Base-by-base conservation (phyloP, 1,140 invertebrate genomes). In the Cydia pomonella region DNA sequence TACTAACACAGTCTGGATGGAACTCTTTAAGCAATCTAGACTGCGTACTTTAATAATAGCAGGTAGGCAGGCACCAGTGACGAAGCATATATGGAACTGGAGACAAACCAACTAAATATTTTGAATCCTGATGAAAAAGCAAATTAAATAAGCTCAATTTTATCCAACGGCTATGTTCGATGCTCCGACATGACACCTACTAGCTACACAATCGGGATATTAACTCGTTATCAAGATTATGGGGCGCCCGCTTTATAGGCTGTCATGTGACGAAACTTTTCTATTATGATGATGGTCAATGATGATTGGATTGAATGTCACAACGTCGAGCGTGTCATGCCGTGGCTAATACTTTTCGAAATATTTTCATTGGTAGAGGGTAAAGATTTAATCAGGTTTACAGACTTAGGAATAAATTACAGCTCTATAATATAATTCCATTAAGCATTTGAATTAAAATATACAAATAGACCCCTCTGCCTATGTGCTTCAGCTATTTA, bases 151-250 rank as follows among this genome's bases (percentile, higher is more conserved):
- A 16, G 41, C 41, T 16, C 3, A 3, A 3, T 0, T 44, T 44
- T 16, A 44, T 3, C 41, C 41, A 44, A 44, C 13, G 10, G 41
- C 41, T 13, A 13, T 41, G 10, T 41, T 41, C 16, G 44, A 41
- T 12, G 41, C 41, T 10, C 12, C 10, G 12, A 10, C 18, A 21
- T 2, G 12, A 10, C 18, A 21, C 9, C 18, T 59, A 59, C 23
- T 18, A 18, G 6, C 53, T 59, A 23, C 21, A 59, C 21, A 59
- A 59, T 59, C 21, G 7, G 9, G 6, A 10, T 23, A 59, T 59
- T 59, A 21, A 59, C 18, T 59, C 53, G 4, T 23, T 59, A 23
- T 59, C 53, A 59, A 59, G 53, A 59, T 59, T 59, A 50, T 18
- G 53, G 16, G 7, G 21, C 16, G 21, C 16, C 53, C 53, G 21